Percentiles rank a stretch among this genome's conserved stretches.
Conservation (phyloP, 2,888 invertebrate genomes). For the Adelphocoris suturalis region DNA sequence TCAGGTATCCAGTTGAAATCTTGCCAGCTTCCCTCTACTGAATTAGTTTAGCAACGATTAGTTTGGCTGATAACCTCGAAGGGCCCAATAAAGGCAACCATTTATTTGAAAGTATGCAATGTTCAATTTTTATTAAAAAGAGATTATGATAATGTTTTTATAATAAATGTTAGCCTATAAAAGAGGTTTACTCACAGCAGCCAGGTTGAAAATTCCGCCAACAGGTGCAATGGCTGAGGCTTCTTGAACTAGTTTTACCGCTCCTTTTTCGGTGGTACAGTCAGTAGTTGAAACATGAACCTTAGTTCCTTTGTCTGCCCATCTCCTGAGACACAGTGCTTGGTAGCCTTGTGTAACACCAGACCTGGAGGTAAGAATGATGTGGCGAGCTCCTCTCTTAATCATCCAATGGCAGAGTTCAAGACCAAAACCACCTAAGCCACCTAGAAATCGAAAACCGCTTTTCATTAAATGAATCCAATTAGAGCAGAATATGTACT, state of each 20-base stretch:
- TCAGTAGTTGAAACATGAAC: constrained; percentile 78
- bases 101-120: too few species aligned
- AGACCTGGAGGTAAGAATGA: constrained; percentile 92
- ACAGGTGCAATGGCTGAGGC: constrained; percentile 80
- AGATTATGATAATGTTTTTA: too few species aligned
- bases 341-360: constrained; percentile 96
- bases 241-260: constrained; percentile 78
- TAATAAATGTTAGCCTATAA: too few species aligned
- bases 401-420: constrained; percentile 95
- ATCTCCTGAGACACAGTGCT: constrained; percentile 86
- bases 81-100: too few species aligned
- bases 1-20: too few species aligned
- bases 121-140: too few species aligned
- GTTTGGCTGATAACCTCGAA: too few species aligned
- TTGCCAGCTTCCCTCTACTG: too few species aligned
- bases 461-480: too few species aligned
- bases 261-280: constrained; percentile 77
- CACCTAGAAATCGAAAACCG: constrained; percentile 78
- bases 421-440: constrained; percentile 96
- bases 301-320: constrained; percentile 79
- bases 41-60: too few species aligned
- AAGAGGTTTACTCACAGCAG: constrained; percentile 83
- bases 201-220: constrained; percentile 93
- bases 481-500: too few species aligned
- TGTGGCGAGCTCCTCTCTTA: constrained; percentile 88